Conservation (phyloP, 2,888 invertebrate genomes). For the Xestia rhomboidea region DNA sequence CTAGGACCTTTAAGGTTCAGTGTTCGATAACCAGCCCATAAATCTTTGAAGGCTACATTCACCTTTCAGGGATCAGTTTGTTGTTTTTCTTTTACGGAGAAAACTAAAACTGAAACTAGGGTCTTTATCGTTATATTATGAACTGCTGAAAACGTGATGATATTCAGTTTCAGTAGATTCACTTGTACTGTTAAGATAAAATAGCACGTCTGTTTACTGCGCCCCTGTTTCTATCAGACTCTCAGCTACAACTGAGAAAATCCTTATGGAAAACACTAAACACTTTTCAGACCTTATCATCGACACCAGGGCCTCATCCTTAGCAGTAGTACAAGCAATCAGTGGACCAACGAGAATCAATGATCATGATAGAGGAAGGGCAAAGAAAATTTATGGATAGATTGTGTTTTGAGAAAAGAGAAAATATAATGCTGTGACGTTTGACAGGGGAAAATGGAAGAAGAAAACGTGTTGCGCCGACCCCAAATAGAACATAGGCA, state of each 20-base stretch:
- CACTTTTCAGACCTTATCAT: neutral
- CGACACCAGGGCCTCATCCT: neutral
- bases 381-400: too few relatives aligned
- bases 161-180: constrained; percentile 3
- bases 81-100: constrained; percentile 23
- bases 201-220: neutral
- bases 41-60: constrained; percentile 50
- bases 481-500: too few relatives aligned
- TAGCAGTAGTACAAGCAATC: neutral
- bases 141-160: neutral
- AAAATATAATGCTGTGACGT: too few relatives aligned
- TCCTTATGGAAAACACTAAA: neutral
- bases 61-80: constrained; percentile 27
- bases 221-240: neutral
- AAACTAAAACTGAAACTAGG: neutral
- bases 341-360: too few relatives aligned
- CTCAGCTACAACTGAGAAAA: neutral
- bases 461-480: too few relatives aligned
- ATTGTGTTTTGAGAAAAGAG: too few relatives aligned
- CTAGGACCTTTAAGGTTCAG: constrained; percentile 42
- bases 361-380: too few relatives aligned
- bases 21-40: constrained; percentile 50
- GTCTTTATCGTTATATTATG: neutral
- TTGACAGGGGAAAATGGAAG: too few relatives aligned
- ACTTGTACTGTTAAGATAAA: neutral